These are phyloP conservation scores for Helicorthomorpha holstii DNA, from an alignment of 1,140 invertebrate species.

Conservation along the genomic window DNA sequence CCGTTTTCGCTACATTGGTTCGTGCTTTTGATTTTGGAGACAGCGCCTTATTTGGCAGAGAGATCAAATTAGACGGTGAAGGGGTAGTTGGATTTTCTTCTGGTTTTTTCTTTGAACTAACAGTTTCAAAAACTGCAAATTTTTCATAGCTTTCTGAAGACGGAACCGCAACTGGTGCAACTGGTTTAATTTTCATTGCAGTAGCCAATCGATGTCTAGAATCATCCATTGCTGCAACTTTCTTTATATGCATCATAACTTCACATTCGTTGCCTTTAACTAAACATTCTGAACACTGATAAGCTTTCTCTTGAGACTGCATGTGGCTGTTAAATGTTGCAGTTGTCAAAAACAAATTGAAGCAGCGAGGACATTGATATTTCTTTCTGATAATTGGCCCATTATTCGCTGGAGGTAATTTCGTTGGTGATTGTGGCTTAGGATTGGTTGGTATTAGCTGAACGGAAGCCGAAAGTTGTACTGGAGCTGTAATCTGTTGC, in stretches of 20 bases:
- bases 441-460: not conserved
- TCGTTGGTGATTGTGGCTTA: not conserved
- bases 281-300: slow-evolving; percentile 82
- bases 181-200: slow-evolving; percentile 74
- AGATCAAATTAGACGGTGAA: too few relatives aligned
- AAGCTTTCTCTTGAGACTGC: slow-evolving; percentile 81
- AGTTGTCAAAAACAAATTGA: slow-evolving; percentile 73
- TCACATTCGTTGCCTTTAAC: slow-evolving; percentile 88
- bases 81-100: not conserved
- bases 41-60: slow-evolving; percentile 5
- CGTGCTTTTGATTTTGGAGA: slow-evolving; percentile 15
- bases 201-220: slow-evolving; percentile 47
- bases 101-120: not conserved
- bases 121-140: not conserved
- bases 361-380: slow-evolving; percentile 76
- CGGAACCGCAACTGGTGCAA: slow-evolving; percentile 70
- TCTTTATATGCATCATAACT: slow-evolving; percentile 92
- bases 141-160: slow-evolving; percentile 87
- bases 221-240: slow-evolving; percentile 66
- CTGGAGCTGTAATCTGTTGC: not conserved
- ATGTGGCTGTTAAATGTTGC: slow-evolving; percentile 83
- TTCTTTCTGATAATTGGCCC: not conserved
- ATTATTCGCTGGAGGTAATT: too few relatives aligned
- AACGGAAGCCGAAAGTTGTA: not conserved
- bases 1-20: not conserved